Evolutionary conservation across 1,140 invertebrate genomes (phyloP), one percentile per base, ranked within the genome.

Genomic region (Drosophila pseudoobscura): DNA sequence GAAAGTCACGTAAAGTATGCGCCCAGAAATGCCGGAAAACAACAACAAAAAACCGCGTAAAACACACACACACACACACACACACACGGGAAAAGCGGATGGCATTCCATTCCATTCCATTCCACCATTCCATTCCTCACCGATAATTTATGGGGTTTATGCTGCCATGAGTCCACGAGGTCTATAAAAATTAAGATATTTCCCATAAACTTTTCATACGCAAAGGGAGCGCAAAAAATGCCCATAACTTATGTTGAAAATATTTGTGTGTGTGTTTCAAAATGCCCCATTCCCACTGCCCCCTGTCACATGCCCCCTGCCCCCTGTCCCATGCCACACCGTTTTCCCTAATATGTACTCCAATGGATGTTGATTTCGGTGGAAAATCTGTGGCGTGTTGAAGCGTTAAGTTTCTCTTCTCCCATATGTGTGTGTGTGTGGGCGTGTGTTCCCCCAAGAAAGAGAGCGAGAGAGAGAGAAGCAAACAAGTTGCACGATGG

Each of bases 321-420:
- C 35, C 15, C 35, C 13, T 60, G 26, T 39, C 17, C 26, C 24
- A 20, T 20, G 20, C 20, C 20, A 26, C 24, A 26, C 24, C 24
- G 24, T 26, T 26, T 39, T 53, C 44, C 41, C 43, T 60, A 55
- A 17, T 9, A 31, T 2, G 9, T 39, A 13, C 13, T 39, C 4
- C 35, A 5, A 39, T 39, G 5, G 35, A 39, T 11, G 35, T 39
- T 4, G 35, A 64, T 53, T 73, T 69, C 49, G 29, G 64, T 53
- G 49, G 51, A 84, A 59, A 68, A 58, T 31, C 66, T 39, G 47
- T 51, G 76, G 74, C 82, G 80, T 78, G 72, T 80, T 84, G 59
- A 77, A 77, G 82, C 80, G 82, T 87, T 77, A 80, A 84, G 80
- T 87, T 84, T 87, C 73, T 77, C 80, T 84, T 87, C 73, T 77